Base-by-base conservation (phyloP, 2,113 vertebrate genomes). In the Syngnathoides biaculeatus region DNA sequence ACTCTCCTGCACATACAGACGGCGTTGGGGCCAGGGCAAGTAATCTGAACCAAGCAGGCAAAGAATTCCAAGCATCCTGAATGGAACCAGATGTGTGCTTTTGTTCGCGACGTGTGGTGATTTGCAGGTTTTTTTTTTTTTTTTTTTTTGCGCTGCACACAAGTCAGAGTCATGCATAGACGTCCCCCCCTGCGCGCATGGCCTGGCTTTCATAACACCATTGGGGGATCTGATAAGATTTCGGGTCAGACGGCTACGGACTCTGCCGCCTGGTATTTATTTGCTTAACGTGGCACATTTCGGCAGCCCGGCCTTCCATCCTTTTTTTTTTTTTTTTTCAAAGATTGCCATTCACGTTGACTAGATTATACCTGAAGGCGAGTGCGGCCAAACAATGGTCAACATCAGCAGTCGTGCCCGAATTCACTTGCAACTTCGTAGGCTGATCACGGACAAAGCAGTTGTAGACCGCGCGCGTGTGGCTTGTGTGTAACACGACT, bases 11-110 rank as follows among this genome's bases (percentile, higher is more conserved):
- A n/a, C 74, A 77, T 84, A 66, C 75, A 76, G 76, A 62, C 60
- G 15, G 60, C 64, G 79, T 62, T 75, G 72, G 79, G 73, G 79
- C 76, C 72, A 57, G 52, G 79, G 64, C 55, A 79, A 77, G 86
- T 84, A 89, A 89, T 78, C 68, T 58, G 78, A 86, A 84, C 79
- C 80, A 75, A 73, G 81, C 79, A 80, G 74, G 72, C 64, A 10
- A 84, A 79, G 84, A 90, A 89, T 89, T 73, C 53, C 71, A 81
- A 82, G 79, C 71, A 89, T 90, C 50, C 74, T 84, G 86, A 90
- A 80, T 78, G 68, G 80, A 89, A 84, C 85, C 87, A 89, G 89
- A 77, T 90, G 88, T 86, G 68, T 62, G 27, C 79, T 74, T 78
- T 76, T 74, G 71, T 74, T 68, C 56, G n/a, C 67, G 71, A 22